A percentile compares a stretch with the other conserved stretches of the same genome.
Evolutionary conservation across 2,797 vertebrate species (phyloP).

Genomic region (Rhodeus uyekii): DNA sequence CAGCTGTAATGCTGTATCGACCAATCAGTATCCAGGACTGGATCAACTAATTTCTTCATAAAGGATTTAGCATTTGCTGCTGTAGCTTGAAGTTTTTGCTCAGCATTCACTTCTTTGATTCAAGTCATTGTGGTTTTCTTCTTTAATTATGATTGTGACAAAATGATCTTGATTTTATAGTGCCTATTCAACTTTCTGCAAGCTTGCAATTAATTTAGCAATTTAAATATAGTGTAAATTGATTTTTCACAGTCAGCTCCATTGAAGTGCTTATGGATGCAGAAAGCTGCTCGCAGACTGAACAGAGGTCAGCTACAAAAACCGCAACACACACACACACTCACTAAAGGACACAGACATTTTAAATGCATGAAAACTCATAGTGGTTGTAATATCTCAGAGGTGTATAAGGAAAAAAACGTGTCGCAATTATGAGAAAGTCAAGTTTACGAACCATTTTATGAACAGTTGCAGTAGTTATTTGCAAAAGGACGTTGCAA

Average conservation of each 20-base stretch:
- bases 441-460: too few species aligned
- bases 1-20: neutral
- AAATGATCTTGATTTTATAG: conserved; percentile 1
- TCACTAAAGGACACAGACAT: neutral
- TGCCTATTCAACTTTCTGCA: neutral
- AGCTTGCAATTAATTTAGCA: conserved; percentile 32
- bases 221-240: conserved; percentile 35
- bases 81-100: neutral
- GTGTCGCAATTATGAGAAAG: neutral
- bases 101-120: neutral
- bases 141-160: conserved; percentile 33
- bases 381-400: neutral
- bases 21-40: neutral
- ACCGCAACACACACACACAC: neutral
- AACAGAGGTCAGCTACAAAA: neutral
- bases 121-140: neutral
- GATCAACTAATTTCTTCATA: neutral
- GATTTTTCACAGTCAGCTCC: conserved; percentile 42
- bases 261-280: conserved; percentile 38
- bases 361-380: neutral
- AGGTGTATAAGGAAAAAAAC: neutral
- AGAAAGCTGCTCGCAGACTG: conserved; percentile 25
- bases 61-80: neutral
- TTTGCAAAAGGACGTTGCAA: too few species aligned
- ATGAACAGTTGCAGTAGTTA: too few species aligned